Conservation (phyloP, 2,797 vertebrate species). For the Molothrus aeneus region DNA sequence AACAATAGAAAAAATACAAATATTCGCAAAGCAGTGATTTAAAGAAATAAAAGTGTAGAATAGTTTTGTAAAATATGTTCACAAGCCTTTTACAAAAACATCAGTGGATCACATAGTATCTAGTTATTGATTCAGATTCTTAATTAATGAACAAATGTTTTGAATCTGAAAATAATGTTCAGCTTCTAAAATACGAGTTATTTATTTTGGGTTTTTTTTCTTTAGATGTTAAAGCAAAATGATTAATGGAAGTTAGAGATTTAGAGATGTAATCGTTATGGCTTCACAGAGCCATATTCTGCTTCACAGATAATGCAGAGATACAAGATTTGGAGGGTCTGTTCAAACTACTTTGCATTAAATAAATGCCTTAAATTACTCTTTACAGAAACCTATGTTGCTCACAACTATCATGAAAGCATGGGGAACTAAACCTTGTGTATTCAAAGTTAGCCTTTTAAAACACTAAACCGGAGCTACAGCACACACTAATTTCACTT, state of each 20-base stretch:
- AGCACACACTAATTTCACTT: neutral
- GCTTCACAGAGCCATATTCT: neutral
- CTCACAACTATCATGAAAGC: neutral
- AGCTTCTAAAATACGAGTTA: accelerated
- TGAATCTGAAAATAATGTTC: neutral
- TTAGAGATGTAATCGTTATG: neutral
- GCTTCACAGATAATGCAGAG: neutral
- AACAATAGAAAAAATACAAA: neutral
- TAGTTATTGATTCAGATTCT: neutral
- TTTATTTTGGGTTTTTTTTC: neutral
- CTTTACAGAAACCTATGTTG: neutral
- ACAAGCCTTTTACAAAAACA: neutral
- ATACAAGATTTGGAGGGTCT: neutral
- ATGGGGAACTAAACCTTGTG: neutral
- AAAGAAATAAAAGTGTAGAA: neutral
- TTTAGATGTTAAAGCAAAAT: neutral
- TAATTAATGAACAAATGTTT: neutral
- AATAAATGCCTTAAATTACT: neutral
- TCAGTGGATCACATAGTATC: neutral
- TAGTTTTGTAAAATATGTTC: neutral
- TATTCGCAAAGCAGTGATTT: neutral
- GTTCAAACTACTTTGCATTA: neutral
- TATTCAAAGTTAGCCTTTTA: neutral
- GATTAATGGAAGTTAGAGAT: neutral
- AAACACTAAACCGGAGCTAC: neutral